Percentiles rank a stretch among this genome's conserved stretches.
Evolutionary conservation across 1,140 invertebrate species (phyloP).

Genomic region (Sesamia nonagrioides): DNA sequence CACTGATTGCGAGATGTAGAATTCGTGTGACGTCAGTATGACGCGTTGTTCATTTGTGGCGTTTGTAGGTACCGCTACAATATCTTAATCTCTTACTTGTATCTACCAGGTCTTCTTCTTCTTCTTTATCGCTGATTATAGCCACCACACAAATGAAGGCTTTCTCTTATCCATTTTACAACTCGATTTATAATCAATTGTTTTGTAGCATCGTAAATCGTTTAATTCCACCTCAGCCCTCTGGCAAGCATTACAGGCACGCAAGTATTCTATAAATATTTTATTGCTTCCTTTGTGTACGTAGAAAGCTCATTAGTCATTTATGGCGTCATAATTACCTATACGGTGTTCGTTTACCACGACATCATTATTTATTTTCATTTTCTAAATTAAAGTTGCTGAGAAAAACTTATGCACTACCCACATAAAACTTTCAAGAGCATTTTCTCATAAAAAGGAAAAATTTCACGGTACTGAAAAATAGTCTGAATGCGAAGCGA

Average conservation of each 20-base stretch:
- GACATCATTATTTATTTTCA: not conserved
- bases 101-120: too few species aligned
- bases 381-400: not conserved
- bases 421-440: constrained; percentile 17
- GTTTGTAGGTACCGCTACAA: too few species aligned
- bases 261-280: constrained; percentile 60
- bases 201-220: constrained; percentile 24
- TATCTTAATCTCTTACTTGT: too few species aligned
- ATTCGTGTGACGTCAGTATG: too few species aligned
- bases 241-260: constrained; percentile 49
- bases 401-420: constrained; percentile 15
- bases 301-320: constrained; percentile 53
- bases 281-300: constrained; percentile 55
- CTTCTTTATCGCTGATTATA: too few species aligned
- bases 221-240: constrained; percentile 36
- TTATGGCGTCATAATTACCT: constrained; percentile 53
- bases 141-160: too few species aligned
- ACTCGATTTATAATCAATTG: not conserved
- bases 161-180: too few species aligned
- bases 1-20: too few species aligned
- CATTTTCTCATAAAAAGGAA: constrained; percentile 16
- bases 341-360: constrained; percentile 27
- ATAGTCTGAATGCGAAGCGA: constrained; percentile 17
- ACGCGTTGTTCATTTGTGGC: too few species aligned
- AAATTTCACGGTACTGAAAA: constrained; percentile 26